A percentile compares a stretch with the other conserved stretches of the same genome.
phyloP scores from a whole-genome alignment of 2,797 vertebrate species.

The Lutjanus campechanus region DNA sequence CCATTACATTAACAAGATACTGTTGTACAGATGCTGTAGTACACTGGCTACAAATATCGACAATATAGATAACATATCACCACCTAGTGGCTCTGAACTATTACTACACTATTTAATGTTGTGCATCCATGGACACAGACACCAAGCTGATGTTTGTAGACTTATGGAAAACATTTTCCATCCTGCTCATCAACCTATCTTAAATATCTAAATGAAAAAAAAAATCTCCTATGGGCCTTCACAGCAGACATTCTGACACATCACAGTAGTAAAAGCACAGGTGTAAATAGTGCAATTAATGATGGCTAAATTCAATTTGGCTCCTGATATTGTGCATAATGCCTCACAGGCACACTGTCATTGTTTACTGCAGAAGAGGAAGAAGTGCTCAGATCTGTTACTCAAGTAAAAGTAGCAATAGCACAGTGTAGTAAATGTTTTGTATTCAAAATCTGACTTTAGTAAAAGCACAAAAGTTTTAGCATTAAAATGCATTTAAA shows the following conservation, averaged over 20 bases:
- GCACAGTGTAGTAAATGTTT: neutral
- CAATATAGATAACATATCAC: slow-evolving; percentile 26
- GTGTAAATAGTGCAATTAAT: neutral
- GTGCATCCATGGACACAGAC: neutral
- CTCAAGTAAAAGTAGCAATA: neutral
- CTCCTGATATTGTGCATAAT: neutral
- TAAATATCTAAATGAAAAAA: neutral
- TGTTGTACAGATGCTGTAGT: neutral
- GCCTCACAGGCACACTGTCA: no score
- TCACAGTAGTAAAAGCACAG: neutral
- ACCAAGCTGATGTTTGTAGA: neutral
- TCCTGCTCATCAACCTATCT: rapidly evolving
- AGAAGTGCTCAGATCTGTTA: no score
- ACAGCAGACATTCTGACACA: neutral
- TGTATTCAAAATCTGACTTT: neutral
- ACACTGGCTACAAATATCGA: neutral
- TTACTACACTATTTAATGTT: slow-evolving; percentile 47
- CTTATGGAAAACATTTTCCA: neutral
- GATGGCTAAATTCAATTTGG: neutral
- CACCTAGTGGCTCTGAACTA: slow-evolving; percentile 58
- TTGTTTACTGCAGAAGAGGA: no score
- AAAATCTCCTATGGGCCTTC: no score
- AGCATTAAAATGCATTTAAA: no score
- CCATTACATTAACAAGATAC: neutral
- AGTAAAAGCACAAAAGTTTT: no score